A percentile compares a stretch with the other conserved stretches of the same genome.
phyloP scores from a whole-genome alignment of 2,888 invertebrate species.

The Spatulosminthurus flaviceps region DNA sequence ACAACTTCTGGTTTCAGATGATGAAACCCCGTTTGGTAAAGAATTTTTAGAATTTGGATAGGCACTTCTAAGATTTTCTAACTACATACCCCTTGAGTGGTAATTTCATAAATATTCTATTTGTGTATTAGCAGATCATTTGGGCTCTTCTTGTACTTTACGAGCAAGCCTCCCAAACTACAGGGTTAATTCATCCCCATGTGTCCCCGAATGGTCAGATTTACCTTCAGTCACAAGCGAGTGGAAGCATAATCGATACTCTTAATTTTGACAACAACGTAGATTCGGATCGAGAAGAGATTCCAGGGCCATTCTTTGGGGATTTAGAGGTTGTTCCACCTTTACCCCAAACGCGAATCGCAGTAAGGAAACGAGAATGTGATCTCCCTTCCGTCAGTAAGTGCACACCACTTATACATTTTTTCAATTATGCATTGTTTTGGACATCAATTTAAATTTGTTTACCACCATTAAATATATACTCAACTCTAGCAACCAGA shows the following conservation, averaged over 20 bases:
- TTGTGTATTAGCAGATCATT: conserved; percentile 12
- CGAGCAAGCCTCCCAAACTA: not conserved
- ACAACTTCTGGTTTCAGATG: conserved; percentile 16
- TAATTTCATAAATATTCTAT: not conserved
- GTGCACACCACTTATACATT: not conserved
- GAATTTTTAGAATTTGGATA: no score
- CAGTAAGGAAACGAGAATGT: conserved; percentile 55
- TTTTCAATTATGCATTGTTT: no score
- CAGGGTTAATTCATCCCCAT: conserved; percentile 24
- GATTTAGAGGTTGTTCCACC: not conserved
- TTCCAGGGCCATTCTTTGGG: conserved; percentile 16
- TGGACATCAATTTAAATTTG: no score
- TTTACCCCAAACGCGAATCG: not conserved
- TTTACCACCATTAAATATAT: no score
- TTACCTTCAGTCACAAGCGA: conserved; percentile 7
- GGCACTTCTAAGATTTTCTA: no score
- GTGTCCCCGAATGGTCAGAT: conserved; percentile 25
- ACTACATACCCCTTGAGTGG: no score
- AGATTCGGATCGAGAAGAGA: not conserved
- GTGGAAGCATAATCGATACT: not conserved
- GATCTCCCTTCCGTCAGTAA: conserved; percentile 55
- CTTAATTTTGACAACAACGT: not conserved
- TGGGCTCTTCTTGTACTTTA: conserved; percentile 23
- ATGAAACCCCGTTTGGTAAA: conserved; percentile 36
- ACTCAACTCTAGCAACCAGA: conserved; percentile 53